A percentile compares a stretch with the other conserved stretches of the same genome.
These are phyloP conservation scores for Diplosoma virens DNA, from an alignment of 23 tunicate species.

Conservation along the genomic window DNA sequence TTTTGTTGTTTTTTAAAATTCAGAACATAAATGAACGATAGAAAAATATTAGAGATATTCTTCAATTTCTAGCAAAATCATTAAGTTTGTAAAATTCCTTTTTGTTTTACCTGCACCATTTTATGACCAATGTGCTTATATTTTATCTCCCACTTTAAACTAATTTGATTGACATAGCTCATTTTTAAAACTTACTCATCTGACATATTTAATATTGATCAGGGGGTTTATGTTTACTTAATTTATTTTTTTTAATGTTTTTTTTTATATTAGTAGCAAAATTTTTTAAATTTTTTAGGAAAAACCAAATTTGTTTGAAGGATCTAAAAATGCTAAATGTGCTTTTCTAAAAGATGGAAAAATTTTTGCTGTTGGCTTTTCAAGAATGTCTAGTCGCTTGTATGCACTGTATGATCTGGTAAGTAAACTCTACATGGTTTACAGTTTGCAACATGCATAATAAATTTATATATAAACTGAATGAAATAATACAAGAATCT, in stretches of 20 bases:
- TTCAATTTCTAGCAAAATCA: too few species aligned
- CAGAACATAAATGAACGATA: too few species aligned
- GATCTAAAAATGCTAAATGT: constrained; percentile 55
- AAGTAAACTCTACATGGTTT: constrained; percentile 13
- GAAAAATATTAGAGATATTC: too few species aligned
- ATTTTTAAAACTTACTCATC: too few species aligned
- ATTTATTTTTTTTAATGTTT: not conserved
- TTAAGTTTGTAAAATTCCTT: too few species aligned
- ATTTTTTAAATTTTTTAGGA: constrained; percentile 20
- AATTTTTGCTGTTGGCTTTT: constrained; percentile 53
- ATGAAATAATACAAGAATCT: too few species aligned
- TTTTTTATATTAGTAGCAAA: not conserved
- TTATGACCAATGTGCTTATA: too few species aligned
- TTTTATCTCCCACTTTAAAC: too few species aligned
- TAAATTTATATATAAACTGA: not conserved
- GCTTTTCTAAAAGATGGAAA: constrained; percentile 51
- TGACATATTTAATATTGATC: too few species aligned
- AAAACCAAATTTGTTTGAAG: constrained; percentile 21
- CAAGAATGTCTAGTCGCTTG: constrained; percentile 21
- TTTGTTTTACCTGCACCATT: too few species aligned
- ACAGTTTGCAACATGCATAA: not conserved
- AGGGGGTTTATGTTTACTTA: not conserved
- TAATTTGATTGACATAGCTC: too few species aligned
- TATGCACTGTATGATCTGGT: constrained; percentile 60
- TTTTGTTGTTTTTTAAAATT: too few species aligned